Conservation (phyloP, 1,140 invertebrate species). For the Drosophila varians region DNA sequence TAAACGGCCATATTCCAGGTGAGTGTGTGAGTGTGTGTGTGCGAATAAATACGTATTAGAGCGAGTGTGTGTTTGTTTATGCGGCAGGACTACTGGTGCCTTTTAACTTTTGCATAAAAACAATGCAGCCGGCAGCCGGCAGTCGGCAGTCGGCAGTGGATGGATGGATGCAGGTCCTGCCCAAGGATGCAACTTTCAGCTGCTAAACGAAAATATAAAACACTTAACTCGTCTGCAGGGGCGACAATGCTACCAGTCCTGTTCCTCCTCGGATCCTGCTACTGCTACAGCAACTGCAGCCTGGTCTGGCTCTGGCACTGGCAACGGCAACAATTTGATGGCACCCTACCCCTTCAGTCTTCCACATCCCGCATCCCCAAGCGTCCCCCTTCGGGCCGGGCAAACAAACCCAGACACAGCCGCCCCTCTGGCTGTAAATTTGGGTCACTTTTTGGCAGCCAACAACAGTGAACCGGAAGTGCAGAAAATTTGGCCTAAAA, state of each 20-base stretch:
- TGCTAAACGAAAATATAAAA: conserved; percentile 82
- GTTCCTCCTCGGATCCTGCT: conserved; percentile 40
- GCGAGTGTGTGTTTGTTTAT: conserved; percentile 31
- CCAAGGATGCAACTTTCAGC: conserved; percentile 77
- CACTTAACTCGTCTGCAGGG: conserved; percentile 75
- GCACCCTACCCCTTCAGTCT: conserved; percentile 9
- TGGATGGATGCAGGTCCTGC: conserved; percentile 37
- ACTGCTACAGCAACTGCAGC: conserved; percentile 14
- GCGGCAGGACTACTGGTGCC: conserved; percentile 44
- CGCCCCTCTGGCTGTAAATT: conserved; percentile 55
- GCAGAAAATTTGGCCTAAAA: conserved; percentile 44
- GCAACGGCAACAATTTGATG: conserved; percentile 63
- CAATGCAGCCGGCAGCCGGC: conserved; percentile 38
- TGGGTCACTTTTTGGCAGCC: conserved; percentile 75
- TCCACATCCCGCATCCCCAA: conserved; percentile 1
- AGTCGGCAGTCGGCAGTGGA: conserved; percentile 49
- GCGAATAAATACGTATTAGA: not conserved
- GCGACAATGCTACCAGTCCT: conserved; percentile 21
- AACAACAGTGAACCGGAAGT: conserved; percentile 45
- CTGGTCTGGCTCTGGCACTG: conserved; percentile 34
- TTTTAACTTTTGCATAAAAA: conserved; percentile 79
- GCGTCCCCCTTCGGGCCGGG: conserved; percentile 1
- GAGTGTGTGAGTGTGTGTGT: conserved; percentile 25
- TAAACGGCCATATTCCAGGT: conserved; percentile 59
- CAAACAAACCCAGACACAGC: conserved; percentile 42